Evolutionary conservation across 2,888 invertebrate genomes (phyloP), one percentile per base, ranked within the genome.

Genomic region (Willowsia nigromaculata): DNA sequence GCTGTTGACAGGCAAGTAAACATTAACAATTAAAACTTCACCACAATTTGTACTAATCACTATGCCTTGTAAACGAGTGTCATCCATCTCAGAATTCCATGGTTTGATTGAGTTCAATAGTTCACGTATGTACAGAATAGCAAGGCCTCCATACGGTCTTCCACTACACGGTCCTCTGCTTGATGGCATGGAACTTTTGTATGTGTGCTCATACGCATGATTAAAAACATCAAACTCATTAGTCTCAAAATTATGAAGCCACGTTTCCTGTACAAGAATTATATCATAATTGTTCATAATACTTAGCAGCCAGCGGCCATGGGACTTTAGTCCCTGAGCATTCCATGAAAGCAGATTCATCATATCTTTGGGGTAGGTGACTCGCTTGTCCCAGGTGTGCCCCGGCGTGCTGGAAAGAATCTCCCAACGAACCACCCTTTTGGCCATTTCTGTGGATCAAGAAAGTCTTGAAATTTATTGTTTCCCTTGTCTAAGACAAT

Each of bases 271-370:
- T 18, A 82, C 15, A 1, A 47, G 1, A 5, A 82, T 15, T 15
- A 82, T 47, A 25, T 82, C 82, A 40, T 15, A 47, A 0, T 62
- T 11, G 13, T 22, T 1, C 1, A 40, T 25, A 37, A 22, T 11
- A 6, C 1, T 4, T 9, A 2, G 25, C 4, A 82, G 30, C 82
- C 82, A 82, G 3, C 4, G 9, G 0, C 18, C 40, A 9, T 82
- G 40, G 0, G 47, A n/a, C 40, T 65, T 82, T 1, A 65, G 25
- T 1, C 47, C 47, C 9, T 82, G 65, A 37, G 43, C 43, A 50
- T 82, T 82, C 82, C 82, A 82, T 30, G 82, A 9, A 0, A 65
- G n/a, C 13, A 82, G 7, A 7, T 47, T 65, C 27, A 82, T 62
- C 25, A 25, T 74, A 13, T 5, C 2, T 11, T 15, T 9, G 30